A percentile compares a stretch with the other conserved stretches of the same genome.
These are phyloP conservation scores for Epirrhoe tristata DNA, from an alignment of 2,888 invertebrate species.

Conservation along the genomic window DNA sequence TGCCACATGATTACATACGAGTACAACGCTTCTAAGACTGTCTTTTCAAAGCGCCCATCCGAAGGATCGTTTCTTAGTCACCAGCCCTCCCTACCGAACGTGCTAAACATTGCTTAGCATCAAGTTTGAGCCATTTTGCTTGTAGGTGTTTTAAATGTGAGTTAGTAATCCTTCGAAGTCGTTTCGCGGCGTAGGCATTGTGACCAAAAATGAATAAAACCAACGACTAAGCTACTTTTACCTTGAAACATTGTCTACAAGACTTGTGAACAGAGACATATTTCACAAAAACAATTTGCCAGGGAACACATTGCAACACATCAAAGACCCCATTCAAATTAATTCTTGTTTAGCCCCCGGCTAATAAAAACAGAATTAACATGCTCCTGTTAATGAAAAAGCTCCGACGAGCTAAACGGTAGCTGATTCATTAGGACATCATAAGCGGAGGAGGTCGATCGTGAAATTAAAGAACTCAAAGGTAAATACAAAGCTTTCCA, in stretches of 20 bases:
- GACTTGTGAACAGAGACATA: not conserved
- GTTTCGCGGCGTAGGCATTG: too few relatives aligned
- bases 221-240: too few relatives aligned
- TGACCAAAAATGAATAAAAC: too few relatives aligned
- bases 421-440: constrained; percentile 66
- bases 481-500: not conserved
- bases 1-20: too few relatives aligned
- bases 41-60: too few relatives aligned
- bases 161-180: too few relatives aligned
- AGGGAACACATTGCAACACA: constrained; percentile 16
- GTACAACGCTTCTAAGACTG: too few relatives aligned
- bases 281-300: not conserved
- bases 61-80: too few relatives aligned
- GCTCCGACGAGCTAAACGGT: constrained; percentile 58
- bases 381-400: constrained; percentile 60
- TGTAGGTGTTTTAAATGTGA: too few relatives aligned
- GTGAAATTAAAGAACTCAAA: not conserved
- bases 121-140: too few relatives aligned
- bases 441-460: constrained; percentile 44
- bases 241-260: not conserved
- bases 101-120: too few relatives aligned
- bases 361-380: constrained; percentile 45
- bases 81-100: too few relatives aligned
- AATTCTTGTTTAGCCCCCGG: constrained; percentile 21
- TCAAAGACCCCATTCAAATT: constrained; percentile 25